Base-by-base conservation (phyloP, 2,113 vertebrate genomes). In the Reinhardtius hippoglossoides region DNA sequence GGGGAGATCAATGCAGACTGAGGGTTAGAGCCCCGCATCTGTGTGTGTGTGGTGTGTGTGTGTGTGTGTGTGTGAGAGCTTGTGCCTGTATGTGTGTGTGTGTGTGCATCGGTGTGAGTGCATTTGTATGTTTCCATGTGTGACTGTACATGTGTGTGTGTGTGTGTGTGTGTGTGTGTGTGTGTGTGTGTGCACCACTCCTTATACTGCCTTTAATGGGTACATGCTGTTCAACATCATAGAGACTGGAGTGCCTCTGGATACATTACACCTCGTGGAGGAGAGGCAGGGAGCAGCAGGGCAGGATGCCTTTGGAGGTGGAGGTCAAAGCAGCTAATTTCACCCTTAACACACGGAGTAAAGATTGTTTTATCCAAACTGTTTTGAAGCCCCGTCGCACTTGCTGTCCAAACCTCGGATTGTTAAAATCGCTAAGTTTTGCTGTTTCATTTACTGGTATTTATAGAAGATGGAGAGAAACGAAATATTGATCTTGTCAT, bases 221-320 rank as follows among this genome's bases (percentile, higher is more conserved):
- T 96, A 96, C 94, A 97, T 95, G 95, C 96, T 97, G 96, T 97
- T 96, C 91, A 95, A 97, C 95, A 97, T 95, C 94, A 95, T 92
- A 94, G 94, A 94, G 93, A 95, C 93, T 91, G 91, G 91, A 94
- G 94, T 91, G 92, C 94, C 94, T 96, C 96, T 97, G 94, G 94
- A 94, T 94, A 92, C 88, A 84, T 93, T 94, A 92, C 93, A 89
- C 83, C 90, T 81, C 71, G 88, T 90, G 89, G 92, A 95, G 92
- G 82, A 86, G 59, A 91, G 94, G 83, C 83, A 89, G 86, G 67
- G 83, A 92, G 94, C 83, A 80, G 80, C 68, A 73, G 80, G 67
- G 4, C 60, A 42, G 23, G 48, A 84, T 72, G 70, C 63, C 61
- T 79, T 67, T 21, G 18, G 62, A 88, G 40, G 40, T 42, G 40